phyloP scores from a whole-genome alignment of 2,113 vertebrate genomes.

The Oreochromis tanganicae region DNA sequence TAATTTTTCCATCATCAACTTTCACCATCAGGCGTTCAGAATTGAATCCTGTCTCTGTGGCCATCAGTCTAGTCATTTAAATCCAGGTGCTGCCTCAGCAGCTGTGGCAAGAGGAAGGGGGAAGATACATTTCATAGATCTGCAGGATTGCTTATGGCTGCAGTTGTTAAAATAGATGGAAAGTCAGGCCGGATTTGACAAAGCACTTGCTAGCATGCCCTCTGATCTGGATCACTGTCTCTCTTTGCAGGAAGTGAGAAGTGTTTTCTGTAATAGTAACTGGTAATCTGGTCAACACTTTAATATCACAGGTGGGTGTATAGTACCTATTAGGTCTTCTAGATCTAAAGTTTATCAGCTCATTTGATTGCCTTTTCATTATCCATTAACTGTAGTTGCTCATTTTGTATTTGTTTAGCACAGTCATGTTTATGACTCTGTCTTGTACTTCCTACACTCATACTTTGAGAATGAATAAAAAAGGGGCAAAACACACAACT shows the following conservation, averaged over 20 bases:
- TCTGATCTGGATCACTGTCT: constrained; percentile 5
- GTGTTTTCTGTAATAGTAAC: background rate
- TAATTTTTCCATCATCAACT: background rate
- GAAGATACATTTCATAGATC: constrained; percentile 35
- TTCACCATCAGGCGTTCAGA: background rate
- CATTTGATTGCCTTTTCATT: background rate
- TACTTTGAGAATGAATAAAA: background rate
- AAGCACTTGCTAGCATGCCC: constrained; percentile 5
- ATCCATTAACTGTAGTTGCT: background rate
- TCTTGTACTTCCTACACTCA: accelerated
- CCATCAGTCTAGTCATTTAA: constrained; percentile 33
- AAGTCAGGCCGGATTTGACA: constrained; percentile 13
- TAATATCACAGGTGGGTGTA: background rate
- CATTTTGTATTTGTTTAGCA: background rate
- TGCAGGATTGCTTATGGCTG: constrained; percentile 49
- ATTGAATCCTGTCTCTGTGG: constrained; percentile 3
- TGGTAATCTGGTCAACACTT: background rate
- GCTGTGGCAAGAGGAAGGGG: background rate
- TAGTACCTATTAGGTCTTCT: background rate
- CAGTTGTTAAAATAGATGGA: constrained; percentile 50
- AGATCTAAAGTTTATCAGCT: background rate
- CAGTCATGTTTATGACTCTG: background rate
- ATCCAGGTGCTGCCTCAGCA: constrained; percentile 58
- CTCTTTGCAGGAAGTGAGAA: background rate
- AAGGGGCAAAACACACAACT: background rate